Base-by-base conservation (phyloP, 2,113 vertebrate species). In the Oreochromis spilurus region DNA sequence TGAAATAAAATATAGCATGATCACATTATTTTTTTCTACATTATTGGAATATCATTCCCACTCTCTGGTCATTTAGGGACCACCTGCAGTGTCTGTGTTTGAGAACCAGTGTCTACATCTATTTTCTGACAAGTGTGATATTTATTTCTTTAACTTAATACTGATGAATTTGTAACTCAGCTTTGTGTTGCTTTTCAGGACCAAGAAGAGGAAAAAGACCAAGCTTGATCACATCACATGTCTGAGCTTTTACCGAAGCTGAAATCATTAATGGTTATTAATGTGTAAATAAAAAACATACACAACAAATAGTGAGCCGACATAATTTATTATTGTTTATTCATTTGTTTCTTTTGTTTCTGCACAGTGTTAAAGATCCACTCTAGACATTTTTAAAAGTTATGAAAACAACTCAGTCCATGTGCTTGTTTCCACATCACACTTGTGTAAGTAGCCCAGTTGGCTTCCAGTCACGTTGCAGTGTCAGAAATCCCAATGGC, bases 131-230 rank as follows among this genome's bases (percentile, higher is more conserved):
- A 77, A 19, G 0, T 50, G 16, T 50, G 43, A 31, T 77, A 7
- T 40, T 3, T 5, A 1, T 0, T 3, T 24, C 21, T 70, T 29
- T 48, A 1, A 8, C 11, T 50, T 75, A 31, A 50, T 0, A 50
- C 9, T 12, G 24, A 50, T 12, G 5, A 7, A 50, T 50, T 50
- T 83, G 3, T 83, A 50, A 65, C 21, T 58, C 5, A 52, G 2
- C 6, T 29, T 50, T 83, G 54, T 89, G 19, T 83, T 86, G 57
- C 29, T 90, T 92, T 89, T 79, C 88, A 94, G 92, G 72, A 81
- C 24, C 24, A 75, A 14, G 87, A 92, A 12, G 82, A 88, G 55
- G 3, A 88, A 43, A 72, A 86, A 29, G 50, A 45, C 2, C 24
- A 77, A 1, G 3, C 5, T 3, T 82, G 62, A 93, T 7, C n/a